Evolutionary conservation across 2,113 vertebrate species (phyloP), one percentile per base, ranked within the genome.

Genomic region (Arvicanthis niloticus): DNA sequence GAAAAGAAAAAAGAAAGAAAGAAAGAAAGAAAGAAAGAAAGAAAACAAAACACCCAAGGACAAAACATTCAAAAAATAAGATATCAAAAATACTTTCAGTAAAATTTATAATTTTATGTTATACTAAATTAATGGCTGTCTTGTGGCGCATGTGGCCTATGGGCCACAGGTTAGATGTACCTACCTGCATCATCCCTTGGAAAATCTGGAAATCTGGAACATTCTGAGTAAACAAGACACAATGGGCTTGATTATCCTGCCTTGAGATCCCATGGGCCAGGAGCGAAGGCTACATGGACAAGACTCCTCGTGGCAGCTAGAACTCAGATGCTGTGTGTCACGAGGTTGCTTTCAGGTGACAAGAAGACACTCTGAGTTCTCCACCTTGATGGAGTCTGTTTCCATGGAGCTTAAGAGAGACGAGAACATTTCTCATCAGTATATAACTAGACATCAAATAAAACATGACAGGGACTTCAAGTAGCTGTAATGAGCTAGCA

Each of bases 201-300:
- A 86, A 95, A 85, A 68, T 24, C 21, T 19, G 53, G 5, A 31
- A 78, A 86, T 21, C 58, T 16, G 51, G 1, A 11, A 17, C 7
- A 26, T 91, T 89, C 56, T 15, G 0, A 65, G 78, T 80, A 31
- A 65, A 16, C 31, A 24, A 6, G 42, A n/a, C n/a, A 37, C 68
- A 45, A 2, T 4, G n/a, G 81, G 1, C 65, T 76, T 51, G 51
- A 22, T 60, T 22, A 51, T n/a, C 60, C 31, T 58, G 11, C 53
- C 15, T 0, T 8, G 0, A 75, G 73, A 62, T 37, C 15, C 19
- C 3, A 0, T 42, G 29, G 51, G 4, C 70, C 16, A 68, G 7
- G 29, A 17, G 11, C 6, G 11, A 56, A n/a, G 1, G 17, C 7
- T 4, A 22, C 73, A 5, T 3, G 3, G 7, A 19, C 10, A 22